These are phyloP conservation scores for Smittia aterrima DNA, from an alignment of 2,888 invertebrate genomes.

Conservation along the genomic window DNA sequence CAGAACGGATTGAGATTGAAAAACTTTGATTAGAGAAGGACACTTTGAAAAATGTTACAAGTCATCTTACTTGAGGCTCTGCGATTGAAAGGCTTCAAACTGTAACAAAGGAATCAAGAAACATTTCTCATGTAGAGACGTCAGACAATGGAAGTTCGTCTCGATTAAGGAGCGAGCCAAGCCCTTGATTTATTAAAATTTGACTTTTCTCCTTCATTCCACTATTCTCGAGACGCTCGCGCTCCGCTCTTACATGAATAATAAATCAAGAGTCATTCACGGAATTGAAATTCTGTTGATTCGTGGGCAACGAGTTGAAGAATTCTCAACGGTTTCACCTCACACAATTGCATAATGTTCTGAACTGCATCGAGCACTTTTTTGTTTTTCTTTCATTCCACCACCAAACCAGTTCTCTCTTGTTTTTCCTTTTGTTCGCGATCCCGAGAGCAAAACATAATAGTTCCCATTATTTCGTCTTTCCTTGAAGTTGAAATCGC, in stretches of 20 bases:
- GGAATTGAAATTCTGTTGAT: neutral
- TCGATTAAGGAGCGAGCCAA: neutral
- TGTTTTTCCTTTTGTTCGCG: neutral
- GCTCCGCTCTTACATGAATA: neutral
- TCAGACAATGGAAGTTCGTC: neutral
- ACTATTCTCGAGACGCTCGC: neutral
- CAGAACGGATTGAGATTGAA: neutral
- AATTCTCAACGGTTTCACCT: neutral
- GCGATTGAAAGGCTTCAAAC: neutral
- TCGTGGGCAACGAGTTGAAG: slow-evolving; percentile 6
- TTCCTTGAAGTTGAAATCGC: neutral
- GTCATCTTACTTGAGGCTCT: neutral
- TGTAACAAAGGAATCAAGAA: neutral
- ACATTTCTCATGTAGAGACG: neutral
- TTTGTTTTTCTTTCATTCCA: neutral
- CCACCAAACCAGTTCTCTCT: neutral
- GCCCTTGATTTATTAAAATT: slow-evolving; percentile 7
- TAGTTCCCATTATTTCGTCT: neutral
- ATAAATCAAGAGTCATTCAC: neutral
- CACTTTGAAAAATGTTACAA: neutral
- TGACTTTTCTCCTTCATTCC: neutral
- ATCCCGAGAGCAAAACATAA: neutral
- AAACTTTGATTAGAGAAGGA: neutral
- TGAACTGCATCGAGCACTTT: neutral
- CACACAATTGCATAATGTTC: slow-evolving; percentile 6